Base-by-base conservation (phyloP, 1,140 invertebrate genomes). In the Pogonognathellus flavescens region DNA sequence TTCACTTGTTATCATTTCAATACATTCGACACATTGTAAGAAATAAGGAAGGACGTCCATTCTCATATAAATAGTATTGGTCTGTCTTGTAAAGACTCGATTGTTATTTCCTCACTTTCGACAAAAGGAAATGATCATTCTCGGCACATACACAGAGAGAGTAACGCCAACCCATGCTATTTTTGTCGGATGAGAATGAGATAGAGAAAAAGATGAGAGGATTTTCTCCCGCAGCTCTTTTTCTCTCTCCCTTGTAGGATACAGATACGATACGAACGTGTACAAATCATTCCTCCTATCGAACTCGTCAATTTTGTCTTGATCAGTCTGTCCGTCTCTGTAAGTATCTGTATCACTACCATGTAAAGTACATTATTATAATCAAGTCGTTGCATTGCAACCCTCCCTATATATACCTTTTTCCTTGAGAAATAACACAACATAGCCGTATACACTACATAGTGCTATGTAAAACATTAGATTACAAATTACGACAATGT, bases 51-150 rank as follows among this genome's bases (percentile, higher is more conserved):
- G 55, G 81, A 84, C 22, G 52, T 50, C 62, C 66, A 50, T 53
- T 52, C 49, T 31, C n/a, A 62, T 57, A 60, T 60, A 14, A n/a
- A n/a, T n/a, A 41, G 70, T 18, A 50, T 49, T 49, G 52, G 60
- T 60, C 41, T 31, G 52, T 59, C 53, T 85, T 82, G 72, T 82
- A 31, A 81, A 81, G 81, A 85, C 16, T 82, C 76, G 55, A 85
- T 85, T 85, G 76, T 82, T 85, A 85, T 85, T 85, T 85, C 83
- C 66, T 85, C 84, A 85, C 84, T 76, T 66, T 76, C 59, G 16
- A 22, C 57, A 20, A 52, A 83, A 57, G 57, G 49, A 72, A 49
- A 52, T 84, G 62, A 84, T 84, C 60, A 84, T 84, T 62, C 83
- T 70, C 22, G 57, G 50, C 83, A 57, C 49, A 84, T 31, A 52